Evolutionary conservation across 2,888 invertebrate genomes (phyloP), one percentile per base, ranked within the genome.

Genomic region (Euzophera pinguis): DNA sequence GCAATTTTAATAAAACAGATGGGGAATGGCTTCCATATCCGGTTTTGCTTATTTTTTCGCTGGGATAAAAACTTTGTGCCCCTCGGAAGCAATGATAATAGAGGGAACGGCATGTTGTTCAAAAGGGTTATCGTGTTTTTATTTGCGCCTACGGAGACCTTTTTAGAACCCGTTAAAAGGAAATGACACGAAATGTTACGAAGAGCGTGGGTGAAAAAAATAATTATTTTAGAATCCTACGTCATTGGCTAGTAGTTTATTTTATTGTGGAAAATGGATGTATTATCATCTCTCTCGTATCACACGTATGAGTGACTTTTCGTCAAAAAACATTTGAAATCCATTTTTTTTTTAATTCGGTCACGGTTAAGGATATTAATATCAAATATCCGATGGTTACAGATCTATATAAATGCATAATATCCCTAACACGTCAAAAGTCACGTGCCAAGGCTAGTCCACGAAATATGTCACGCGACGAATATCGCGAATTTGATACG

Each of bases 1-100:
- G 76, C 78, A 75, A 78, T 82, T 87, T 87, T 87, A 87, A 88
- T 87, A 85, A 87, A 87, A 83, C 87, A 87, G 84, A 80, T 78
- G 84, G 81, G 71, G 78, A 79, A 79, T 78, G 75, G 73, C 77
- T 75, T 67, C 81, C 80, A 81, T 86, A 86, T 88, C 86, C 87
- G 84, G 81, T 58, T 59, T 75, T 73, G 76, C 76, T 77, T 75
- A 74, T 81, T 83, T 86, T 84, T 83, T 70, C 70, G 66, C 64
- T 58, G 67, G 32, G 70, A 78, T 81, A 82, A 81, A 81, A 69
- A 59, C 32, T 32, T 32, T 67, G 59, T 59, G 61, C 76, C 81
- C 84, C 79, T 83, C 76, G 76, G 75, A 83, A 74, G 73, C 84
- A 78, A 78, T 84, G 84, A 86, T 88, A 87, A 86, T 85, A 87